These are phyloP conservation scores for Euphydryas editha DNA, from an alignment of 2,888 invertebrate genomes.

Conservation along the genomic window DNA sequence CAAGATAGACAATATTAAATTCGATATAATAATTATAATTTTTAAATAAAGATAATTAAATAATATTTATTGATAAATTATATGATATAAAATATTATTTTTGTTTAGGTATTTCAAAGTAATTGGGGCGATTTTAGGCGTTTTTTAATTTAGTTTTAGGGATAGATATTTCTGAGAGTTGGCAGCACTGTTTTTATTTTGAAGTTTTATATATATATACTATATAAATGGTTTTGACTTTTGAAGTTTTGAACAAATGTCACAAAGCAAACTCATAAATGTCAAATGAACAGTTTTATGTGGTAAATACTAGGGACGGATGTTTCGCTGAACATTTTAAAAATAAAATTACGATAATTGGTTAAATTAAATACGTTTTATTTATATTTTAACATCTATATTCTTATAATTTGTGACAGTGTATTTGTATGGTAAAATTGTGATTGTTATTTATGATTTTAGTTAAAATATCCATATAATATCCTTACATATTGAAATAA, in stretches of 20 bases:
- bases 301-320: neutral
- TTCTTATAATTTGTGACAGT: neutral
- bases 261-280: too few species aligned
- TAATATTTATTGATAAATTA: too few species aligned
- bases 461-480: conserved; percentile 1
- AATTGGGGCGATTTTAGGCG: too few species aligned
- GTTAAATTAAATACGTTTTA: neutral
- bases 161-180: too few species aligned
- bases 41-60: too few species aligned
- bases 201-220: too few species aligned
- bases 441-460: conserved; percentile 23
- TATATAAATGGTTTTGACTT: neutral
- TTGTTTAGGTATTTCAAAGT: too few species aligned
- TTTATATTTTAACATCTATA: neutral
- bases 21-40: too few species aligned
- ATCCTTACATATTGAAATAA: neutral
- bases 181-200: too few species aligned
- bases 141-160: too few species aligned
- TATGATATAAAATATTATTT: too few species aligned
- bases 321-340: neutral
- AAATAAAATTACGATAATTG: conserved; percentile 6
- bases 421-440: neutral
- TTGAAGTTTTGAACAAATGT: neutral
- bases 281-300: neutral
- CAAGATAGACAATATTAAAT: too few species aligned